A percentile compares a stretch with the other conserved stretches of the same genome.
Evolutionary conservation across 1,140 invertebrate species (phyloP).

Genomic region (Popillia japonica): DNA sequence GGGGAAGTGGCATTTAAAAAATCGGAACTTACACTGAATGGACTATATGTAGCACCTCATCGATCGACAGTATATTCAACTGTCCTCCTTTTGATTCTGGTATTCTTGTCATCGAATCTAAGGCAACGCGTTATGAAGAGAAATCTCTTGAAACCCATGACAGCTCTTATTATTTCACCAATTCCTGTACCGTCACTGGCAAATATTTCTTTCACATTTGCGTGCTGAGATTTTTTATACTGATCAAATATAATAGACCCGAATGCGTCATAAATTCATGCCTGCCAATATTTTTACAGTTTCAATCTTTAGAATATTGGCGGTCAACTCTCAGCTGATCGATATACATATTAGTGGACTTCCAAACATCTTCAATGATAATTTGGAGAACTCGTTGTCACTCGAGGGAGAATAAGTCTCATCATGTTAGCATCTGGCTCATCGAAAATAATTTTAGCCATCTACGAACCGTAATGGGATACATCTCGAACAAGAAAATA

Average conservation of each 20-base stretch:
- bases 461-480: too few relatives aligned
- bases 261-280: conserved; percentile 14
- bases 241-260: conserved; percentile 39
- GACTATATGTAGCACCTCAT: conserved; percentile 60
- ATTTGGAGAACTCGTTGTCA: too few relatives aligned
- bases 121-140: conserved; percentile 34
- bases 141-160: conserved; percentile 37
- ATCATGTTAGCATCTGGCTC: too few relatives aligned
- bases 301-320: not conserved
- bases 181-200: conserved; percentile 10
- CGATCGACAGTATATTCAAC: conserved; percentile 51
- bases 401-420: too few relatives aligned
- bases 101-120: not conserved
- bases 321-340: not conserved
- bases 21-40: too few relatives aligned
- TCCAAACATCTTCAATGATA: too few relatives aligned
- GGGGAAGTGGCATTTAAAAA: too few relatives aligned
- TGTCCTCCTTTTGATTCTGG: not conserved
- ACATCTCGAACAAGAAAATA: too few relatives aligned
- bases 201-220: conserved; percentile 39
- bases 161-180: conserved; percentile 34
- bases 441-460: too few relatives aligned
- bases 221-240: conserved; percentile 41
- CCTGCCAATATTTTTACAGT: conserved; percentile 7
- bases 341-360: too few relatives aligned